Base-by-base conservation (phyloP, 2,113 vertebrate species). In the Nestor notabilis region DNA sequence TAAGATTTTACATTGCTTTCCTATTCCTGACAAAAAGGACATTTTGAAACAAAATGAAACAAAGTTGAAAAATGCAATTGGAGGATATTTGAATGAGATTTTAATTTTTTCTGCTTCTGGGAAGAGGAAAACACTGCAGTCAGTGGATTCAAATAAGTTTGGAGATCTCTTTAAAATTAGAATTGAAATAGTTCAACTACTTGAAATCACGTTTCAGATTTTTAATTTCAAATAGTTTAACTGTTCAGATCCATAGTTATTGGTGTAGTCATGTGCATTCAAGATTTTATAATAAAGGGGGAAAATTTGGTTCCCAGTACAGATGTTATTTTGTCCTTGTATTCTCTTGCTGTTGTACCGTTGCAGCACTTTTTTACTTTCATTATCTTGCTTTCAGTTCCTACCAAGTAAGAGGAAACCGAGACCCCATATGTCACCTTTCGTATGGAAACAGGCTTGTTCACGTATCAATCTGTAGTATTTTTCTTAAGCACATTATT, bases 401-500 rank as follows among this genome's bases (percentile, higher is more conserved):
- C 0, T 60, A 39, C 4, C 24, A 44, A 7, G 55, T 60, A 70
- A 68, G 24, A 46, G 28, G 50, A 35, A 31, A 53, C 10, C 58
- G 27, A 41, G 18, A 41, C 4, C 0, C 4, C 5, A 2, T 28
- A 39, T 46, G 29, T 18, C 8, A 5, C 2, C 10, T 17, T 65
- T 39, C 13, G n/a, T 24, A 53, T 7, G 23, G n/a, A 80, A 84
- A 71, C 0, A 60, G 19, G n/a, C 16, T 71, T 83, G 5, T 55
- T 85, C 23, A 27, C 2, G 2, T 49, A 43, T 10, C 19, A 37
- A 7, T n/a, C 9, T 55, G 8, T 10, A 58, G 18, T 2, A 20
- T 41, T 75, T 80, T 47, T 79, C 25, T 69, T 47, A 41, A 68
- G 17, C 6, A 33, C 11, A 25, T 20, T 7, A 9, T 41, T 50